Evolutionary conservation across 2,113 vertebrate species (phyloP), one percentile per base, ranked within the genome.

Genomic region (Ctenodactylus gundi): DNA sequence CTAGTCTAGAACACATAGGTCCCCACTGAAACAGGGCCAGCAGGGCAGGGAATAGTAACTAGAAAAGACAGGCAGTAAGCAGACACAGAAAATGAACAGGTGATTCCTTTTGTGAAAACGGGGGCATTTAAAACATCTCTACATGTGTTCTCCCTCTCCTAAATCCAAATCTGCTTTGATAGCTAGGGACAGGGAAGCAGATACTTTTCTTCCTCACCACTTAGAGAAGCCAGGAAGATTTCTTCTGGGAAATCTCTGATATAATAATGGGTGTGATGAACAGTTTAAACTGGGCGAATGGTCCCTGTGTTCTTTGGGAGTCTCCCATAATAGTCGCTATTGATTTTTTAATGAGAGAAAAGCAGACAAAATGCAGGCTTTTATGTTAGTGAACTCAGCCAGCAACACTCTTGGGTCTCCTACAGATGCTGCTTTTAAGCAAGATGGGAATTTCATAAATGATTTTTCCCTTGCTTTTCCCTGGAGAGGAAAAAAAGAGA

Each of bases 391-490:
- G 97, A 97, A 88, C 76, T 96, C 96, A 91, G 80, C 64, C 81
- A 91, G 88, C 7, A 95, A 94, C 34, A 94, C 95, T 96, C 93
- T 83, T 78, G 88, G 87, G 94, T 94, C 73, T 95, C 72, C 70
- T 92, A 92, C 70, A 91, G 94, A 97, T 96, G 96, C 94, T 97
- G 83, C 83, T 98, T 98, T 96, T 95, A 77, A 90, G 95, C 94
- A 88, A 82, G 88, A 97, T 96, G 93, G 85, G 89, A 97, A 96
- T 95, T 97, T 97, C 94, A 97, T 85, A 90, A 97, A 97, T 98
- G 97, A 96, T 97, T 97, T 97, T 95, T 90, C 64, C 27, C 75
- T 13, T 65, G 64, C 21, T 86, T 95, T 31, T 96, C 92, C 82
- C 94, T 83, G 78, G 55, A 95, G 96, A 88, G 97, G 97, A 97